These are phyloP conservation scores for Leucoptera coffeella DNA, from an alignment of 2,888 invertebrate species.

Conservation along the genomic window DNA sequence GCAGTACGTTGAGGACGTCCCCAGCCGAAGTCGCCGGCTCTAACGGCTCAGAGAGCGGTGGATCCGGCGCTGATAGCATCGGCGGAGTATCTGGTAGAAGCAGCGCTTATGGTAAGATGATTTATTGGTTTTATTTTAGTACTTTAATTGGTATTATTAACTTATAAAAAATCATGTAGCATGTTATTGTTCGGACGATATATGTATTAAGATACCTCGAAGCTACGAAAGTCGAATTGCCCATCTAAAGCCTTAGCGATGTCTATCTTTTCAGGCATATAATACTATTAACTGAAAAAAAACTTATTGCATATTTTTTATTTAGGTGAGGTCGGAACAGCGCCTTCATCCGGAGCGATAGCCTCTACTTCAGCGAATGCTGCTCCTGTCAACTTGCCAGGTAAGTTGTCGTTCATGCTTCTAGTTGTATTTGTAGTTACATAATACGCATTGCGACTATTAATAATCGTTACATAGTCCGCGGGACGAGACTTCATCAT, in stretches of 20 bases:
- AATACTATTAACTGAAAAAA: no score
- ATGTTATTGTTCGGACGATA: no score
- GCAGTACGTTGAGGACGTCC: slow-evolving; percentile 73
- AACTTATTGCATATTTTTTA: neutral
- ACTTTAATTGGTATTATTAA: neutral
- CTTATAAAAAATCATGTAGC: neutral
- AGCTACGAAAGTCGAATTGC: no score
- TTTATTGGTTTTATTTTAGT: no score
- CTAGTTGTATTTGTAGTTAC: no score
- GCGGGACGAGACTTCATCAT: no score
- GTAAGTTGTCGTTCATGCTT: slow-evolving; percentile 17
- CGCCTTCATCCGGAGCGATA: slow-evolving; percentile 19
- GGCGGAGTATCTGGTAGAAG: slow-evolving; percentile 92
- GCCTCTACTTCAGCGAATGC: slow-evolving; percentile 15
- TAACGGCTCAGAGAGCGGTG: slow-evolving; percentile 84
- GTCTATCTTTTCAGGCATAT: no score
- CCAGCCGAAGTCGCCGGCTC: slow-evolving; percentile 38
- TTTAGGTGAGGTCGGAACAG: slow-evolving; percentile 33
- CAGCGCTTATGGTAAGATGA: slow-evolving; percentile 78
- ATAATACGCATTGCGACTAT: no score
- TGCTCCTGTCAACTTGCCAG: slow-evolving; percentile 20
- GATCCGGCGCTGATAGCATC: slow-evolving; percentile 87
- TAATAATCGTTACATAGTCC: no score
- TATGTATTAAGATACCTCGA: no score
- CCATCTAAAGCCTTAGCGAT: no score